Percentiles rank a stretch among this genome's conserved stretches.
Evolutionary conservation across 2,888 invertebrate genomes (phyloP).

Genomic region (Oscheius onirici): DNA sequence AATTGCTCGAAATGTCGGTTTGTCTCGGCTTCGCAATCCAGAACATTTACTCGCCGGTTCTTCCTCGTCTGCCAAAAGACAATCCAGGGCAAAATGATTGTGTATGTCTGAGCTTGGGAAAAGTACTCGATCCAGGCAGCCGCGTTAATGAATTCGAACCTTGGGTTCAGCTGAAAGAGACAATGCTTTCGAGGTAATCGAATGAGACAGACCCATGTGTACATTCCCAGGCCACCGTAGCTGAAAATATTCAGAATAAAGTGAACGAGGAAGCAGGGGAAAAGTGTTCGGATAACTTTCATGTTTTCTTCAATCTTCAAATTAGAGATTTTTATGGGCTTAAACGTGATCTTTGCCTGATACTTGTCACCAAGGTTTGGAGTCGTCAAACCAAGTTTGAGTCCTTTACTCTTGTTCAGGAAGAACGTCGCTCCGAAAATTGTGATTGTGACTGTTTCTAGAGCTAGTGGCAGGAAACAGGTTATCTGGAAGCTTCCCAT

Average conservation of each 20-base stretch:
- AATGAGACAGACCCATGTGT: not conserved
- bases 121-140: constrained; percentile 1
- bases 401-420: not conserved
- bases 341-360: not conserved
- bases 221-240: not conserved
- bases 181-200: not conserved
- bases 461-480: not conserved
- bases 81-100: not conserved
- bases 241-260: constrained; percentile 12
- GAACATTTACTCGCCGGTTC: not conserved
- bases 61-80: not conserved
- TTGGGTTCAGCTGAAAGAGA: not conserved
- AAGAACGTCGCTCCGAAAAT: not conserved
- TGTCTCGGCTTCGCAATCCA: not conserved
- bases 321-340: too few species aligned
- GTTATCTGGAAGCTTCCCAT: not conserved
- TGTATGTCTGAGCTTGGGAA: constrained; percentile 12
- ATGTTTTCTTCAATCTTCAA: constrained; percentile 13
- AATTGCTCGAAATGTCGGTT: constrained; percentile 1
- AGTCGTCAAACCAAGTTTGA: not conserved
- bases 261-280: constrained; percentile 17
- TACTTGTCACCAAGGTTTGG: not conserved
- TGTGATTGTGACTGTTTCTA: not conserved
- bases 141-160: not conserved
- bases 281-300: constrained; percentile 6